Percentiles rank a stretch among this genome's conserved stretches.
phyloP scores from a whole-genome alignment of 2,888 invertebrate genomes.

The Mesoligia furuncula region DNA sequence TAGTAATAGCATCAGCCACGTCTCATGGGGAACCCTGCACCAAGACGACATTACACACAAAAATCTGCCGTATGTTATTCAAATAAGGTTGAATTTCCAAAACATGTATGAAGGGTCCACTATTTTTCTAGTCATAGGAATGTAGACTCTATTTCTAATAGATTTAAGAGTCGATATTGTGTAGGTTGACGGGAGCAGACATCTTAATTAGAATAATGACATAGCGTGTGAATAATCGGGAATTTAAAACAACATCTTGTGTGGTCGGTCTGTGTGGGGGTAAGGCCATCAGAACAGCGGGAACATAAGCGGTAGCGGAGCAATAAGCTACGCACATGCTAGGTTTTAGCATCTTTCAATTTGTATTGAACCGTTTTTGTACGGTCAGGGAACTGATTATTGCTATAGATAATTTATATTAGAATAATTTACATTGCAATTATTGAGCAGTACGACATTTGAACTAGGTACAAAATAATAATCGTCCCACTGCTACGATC shows the following conservation, averaged over 20 bases:
- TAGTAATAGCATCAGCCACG: slow-evolving; percentile 38
- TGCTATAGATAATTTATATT: too few species aligned
- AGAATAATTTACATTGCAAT: too few species aligned
- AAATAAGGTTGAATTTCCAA: slow-evolving; percentile 2
- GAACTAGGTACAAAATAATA: background rate
- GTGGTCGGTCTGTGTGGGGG: slow-evolving; percentile 63
- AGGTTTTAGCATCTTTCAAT: background rate
- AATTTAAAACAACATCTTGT: slow-evolving; percentile 66
- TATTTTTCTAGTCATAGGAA: slow-evolving; percentile 17
- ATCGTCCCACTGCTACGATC: too few species aligned
- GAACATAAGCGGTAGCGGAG: background rate
- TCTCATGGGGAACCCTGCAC: slow-evolving; percentile 34
- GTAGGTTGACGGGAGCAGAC: slow-evolving; percentile 43
- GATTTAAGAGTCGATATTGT: background rate
- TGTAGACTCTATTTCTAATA: background rate
- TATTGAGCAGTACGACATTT: background rate
- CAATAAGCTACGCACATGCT: too few species aligned
- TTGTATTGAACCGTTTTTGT: background rate
- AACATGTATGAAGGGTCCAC: background rate
- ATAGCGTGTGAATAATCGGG: slow-evolving; percentile 73
- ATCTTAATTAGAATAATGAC: slow-evolving; percentile 74
- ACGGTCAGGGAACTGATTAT: background rate
- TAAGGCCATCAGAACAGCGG: slow-evolving; percentile 45
- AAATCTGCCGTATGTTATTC: background rate
- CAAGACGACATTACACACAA: slow-evolving; percentile 4